Base-by-base conservation (phyloP, 2,113 vertebrate species). In the Hemicordylus capensis region DNA sequence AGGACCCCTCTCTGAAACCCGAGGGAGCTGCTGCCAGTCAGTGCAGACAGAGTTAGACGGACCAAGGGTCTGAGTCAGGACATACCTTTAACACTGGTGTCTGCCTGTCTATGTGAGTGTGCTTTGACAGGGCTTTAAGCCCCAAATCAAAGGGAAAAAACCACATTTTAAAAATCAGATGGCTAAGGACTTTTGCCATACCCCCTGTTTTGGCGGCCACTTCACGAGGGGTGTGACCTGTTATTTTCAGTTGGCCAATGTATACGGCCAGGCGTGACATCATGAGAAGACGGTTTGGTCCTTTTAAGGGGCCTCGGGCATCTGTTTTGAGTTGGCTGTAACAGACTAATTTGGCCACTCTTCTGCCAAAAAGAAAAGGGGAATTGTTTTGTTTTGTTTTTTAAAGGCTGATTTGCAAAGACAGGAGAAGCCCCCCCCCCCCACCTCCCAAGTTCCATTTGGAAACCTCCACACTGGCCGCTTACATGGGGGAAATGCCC, bases 381-480 rank as follows among this genome's bases (percentile, higher is more conserved):
- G n/a, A n/a, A n/a, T n/a, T n/a, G n/a, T n/a, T 3, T n/a, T 2
- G 4, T 12, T 1, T 1, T 8, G 22, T 61, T 10, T 69, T 69
- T 37, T 69, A 2, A 69, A 69, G 66, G 58, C 58, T 39, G 11
- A 39, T 34, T 69, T 8, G 5, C 14, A 34, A 67, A 67, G 64
- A 6, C 15, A 19, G 2, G 19, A 39, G 66, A 39, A 20, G 66
- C 15, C 34, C 34, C 17, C 66, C 19, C 1, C 14, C 34, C 3
- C 1, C 19, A n/a, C n/a, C n/a, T n/a, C n/a, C n/a, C n/a, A n/a
- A n/a, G n/a, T n/a, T n/a, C 51, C 31, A 9, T 22, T 6, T 76
- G 17, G 19, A 19, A 22, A n/a, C 26, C 6, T 31, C 59, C 28
- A 17, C 28, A 37, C 28, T 34, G n/a, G 31, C 74, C 74, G 54